These are phyloP conservation scores for Fregata magnificens DNA, from an alignment of 2,113 vertebrate genomes.

Conservation along the genomic window DNA sequence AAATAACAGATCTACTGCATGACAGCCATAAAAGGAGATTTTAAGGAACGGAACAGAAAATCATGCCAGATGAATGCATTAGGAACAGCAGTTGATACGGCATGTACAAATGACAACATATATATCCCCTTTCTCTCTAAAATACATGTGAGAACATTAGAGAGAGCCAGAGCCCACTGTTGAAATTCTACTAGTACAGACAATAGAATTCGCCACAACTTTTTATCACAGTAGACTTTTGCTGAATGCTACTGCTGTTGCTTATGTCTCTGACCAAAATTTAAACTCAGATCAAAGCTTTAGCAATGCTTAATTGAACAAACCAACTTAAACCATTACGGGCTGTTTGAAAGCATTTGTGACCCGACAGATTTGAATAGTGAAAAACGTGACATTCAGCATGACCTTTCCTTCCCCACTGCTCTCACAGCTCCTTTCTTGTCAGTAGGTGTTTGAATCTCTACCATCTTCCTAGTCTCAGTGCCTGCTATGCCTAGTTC, in stretches of 20 bases:
- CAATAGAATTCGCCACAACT: neutral
- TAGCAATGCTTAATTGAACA: neutral
- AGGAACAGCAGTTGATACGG: neutral
- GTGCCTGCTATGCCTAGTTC: neutral
- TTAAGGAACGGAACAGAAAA: slow-evolving; percentile 44
- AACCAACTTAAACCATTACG: neutral
- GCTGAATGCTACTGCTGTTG: neutral
- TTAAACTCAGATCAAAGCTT: neutral
- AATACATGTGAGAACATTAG: neutral
- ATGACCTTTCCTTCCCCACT: neutral
- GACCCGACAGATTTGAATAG: neutral
- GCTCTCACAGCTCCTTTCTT: neutral
- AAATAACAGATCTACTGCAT: slow-evolving; percentile 45
- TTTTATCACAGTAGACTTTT: neutral
- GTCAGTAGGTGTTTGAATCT: neutral
- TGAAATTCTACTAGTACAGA: neutral
- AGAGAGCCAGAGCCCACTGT: neutral
- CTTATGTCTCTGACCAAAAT: neutral
- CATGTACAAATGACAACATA: neutral
- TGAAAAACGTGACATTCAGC: slow-evolving; percentile 8
- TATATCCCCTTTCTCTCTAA: neutral
- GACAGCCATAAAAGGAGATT: slow-evolving; percentile 60
- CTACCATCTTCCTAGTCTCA: neutral
- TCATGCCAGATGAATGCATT: neutral
- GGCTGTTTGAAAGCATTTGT: neutral